phyloP scores from a whole-genome alignment of 2,113 vertebrate species.

The Eclectus roratus region DNA sequence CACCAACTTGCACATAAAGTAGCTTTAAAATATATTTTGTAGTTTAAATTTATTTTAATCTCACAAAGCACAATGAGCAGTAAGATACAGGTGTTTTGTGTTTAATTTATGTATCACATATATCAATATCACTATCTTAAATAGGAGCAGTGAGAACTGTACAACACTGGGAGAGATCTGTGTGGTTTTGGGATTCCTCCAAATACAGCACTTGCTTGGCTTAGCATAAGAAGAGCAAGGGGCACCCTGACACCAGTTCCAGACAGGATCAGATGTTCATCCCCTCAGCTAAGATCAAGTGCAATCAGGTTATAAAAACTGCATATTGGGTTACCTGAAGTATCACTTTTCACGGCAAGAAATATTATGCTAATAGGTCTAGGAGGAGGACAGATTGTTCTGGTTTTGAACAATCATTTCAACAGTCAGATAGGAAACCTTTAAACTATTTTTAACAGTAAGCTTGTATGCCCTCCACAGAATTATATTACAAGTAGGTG shows the following conservation, averaged over 20 bases:
- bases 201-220: background rate
- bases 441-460: background rate
- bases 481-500: background rate
- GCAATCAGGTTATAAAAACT: background rate
- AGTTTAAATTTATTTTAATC: background rate
- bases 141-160: background rate
- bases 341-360: constrained; percentile 9
- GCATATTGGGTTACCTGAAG: background rate
- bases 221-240: background rate
- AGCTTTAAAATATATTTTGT: background rate
- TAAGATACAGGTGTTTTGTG: background rate
- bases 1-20: background rate
- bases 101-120: background rate
- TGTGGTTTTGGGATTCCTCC: background rate
- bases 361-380: background rate
- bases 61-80: background rate
- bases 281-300: background rate
- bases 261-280: background rate
- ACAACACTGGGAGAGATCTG: background rate
- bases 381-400: background rate
- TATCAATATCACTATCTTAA: background rate
- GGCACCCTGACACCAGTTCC: background rate
- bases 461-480: background rate
- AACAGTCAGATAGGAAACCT: background rate
- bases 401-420: background rate